These are phyloP conservation scores for Zaprionus vittiger DNA, from an alignment of 1,140 invertebrate species.

Conservation along the genomic window DNA sequence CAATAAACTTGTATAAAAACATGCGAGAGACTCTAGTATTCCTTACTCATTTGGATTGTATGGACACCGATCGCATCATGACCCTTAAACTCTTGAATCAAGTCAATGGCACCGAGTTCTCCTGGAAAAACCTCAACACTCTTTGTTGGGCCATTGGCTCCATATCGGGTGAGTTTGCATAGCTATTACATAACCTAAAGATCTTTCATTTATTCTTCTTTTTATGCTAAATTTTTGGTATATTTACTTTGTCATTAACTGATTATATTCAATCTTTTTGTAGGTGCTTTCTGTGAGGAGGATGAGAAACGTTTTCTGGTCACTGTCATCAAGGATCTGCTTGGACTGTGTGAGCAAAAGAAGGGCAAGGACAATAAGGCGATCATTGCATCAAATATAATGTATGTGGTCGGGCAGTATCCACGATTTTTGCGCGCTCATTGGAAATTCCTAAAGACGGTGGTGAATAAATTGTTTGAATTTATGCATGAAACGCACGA, in stretches of 20 bases:
- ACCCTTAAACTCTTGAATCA: constrained; percentile 99
- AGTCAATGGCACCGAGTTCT: constrained; percentile 99
- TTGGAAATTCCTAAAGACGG: constrained; percentile 99
- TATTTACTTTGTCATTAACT: not conserved
- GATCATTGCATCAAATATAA: constrained; percentile 99
- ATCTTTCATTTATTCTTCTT: not conserved
- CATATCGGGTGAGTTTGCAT: constrained; percentile 91
- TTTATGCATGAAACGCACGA: constrained; percentile 99
- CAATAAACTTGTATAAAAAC: constrained; percentile 99
- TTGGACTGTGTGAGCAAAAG: constrained; percentile 99
- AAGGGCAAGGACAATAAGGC: constrained; percentile 99
- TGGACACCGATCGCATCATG: constrained; percentile 99
- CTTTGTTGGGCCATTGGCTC: constrained; percentile 99
- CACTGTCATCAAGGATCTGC: constrained; percentile 99
- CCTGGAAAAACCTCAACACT: constrained; percentile 99
- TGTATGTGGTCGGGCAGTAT: constrained; percentile 99
- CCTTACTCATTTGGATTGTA: constrained; percentile 98
- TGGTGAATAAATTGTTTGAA: constrained; percentile 99
- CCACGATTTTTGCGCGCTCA: constrained; percentile 99
- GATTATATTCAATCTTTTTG: not conserved
- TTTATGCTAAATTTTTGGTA: not conserved
- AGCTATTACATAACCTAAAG: too few species aligned
- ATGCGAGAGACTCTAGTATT: constrained; percentile 99
- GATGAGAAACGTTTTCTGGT: constrained; percentile 99
- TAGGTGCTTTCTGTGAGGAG: constrained; percentile 91